phyloP scores from a whole-genome alignment of 2,113 vertebrate species.

The Nerophis lumbriciformis region DNA sequence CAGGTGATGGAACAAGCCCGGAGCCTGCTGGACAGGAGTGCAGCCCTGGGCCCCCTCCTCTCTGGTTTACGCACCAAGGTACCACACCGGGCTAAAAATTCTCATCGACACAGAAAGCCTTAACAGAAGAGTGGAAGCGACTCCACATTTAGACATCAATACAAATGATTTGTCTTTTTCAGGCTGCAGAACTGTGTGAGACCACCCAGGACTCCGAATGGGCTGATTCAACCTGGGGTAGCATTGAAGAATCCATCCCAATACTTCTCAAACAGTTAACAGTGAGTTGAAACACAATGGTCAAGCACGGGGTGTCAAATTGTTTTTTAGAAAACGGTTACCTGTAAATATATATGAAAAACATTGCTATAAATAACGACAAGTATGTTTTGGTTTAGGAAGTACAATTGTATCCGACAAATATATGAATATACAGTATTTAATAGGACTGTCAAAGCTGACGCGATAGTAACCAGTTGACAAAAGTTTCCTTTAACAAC shows the following conservation, averaged over 20 bases:
- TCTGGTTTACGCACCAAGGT: constrained; percentile 43
- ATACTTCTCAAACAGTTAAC: constrained; percentile 55
- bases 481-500: too few relatives aligned
- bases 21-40: constrained; percentile 49
- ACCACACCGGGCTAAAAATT: not conserved
- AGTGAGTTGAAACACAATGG: constrained; percentile 41
- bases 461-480: too few relatives aligned
- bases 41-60: constrained; percentile 46
- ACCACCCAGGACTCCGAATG: constrained; percentile 61
- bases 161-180: not conserved
- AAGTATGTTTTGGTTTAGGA: too few relatives aligned
- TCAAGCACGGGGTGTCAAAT: not conserved
- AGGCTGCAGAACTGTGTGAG: constrained; percentile 58
- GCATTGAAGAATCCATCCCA: constrained; percentile 50
- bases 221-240: constrained; percentile 46
- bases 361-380: too few relatives aligned
- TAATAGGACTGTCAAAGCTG: too few relatives aligned
- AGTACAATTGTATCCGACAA: too few relatives aligned
- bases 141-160: too few relatives aligned
- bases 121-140: not conserved
- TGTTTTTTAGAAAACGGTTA: not conserved
- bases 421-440: too few relatives aligned
- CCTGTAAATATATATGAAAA: too few relatives aligned
- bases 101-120: not conserved
- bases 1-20: constrained; percentile 59